Evolutionary conservation across 2,113 vertebrate genomes (phyloP).

Genomic region (Sialia sialis): DNA sequence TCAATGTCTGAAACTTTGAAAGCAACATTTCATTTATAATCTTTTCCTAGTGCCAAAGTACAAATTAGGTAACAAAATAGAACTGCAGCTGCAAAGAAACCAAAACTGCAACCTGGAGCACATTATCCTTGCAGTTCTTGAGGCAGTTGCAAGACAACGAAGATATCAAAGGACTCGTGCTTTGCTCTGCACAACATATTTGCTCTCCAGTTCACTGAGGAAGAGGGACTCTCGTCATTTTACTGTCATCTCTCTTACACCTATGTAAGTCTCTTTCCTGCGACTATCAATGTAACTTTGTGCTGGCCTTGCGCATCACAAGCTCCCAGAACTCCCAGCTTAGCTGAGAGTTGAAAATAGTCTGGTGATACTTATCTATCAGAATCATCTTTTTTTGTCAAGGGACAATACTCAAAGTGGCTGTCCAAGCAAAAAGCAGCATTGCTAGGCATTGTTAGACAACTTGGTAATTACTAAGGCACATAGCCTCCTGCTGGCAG

Average conservation of each 20-base stretch:
- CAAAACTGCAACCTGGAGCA: not conserved
- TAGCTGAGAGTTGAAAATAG: not conserved
- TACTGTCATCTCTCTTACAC: not conserved
- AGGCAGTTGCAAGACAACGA: not conserved
- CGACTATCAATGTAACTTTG: not conserved
- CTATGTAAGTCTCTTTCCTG: not conserved
- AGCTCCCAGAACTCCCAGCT: not conserved
- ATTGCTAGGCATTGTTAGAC: not conserved
- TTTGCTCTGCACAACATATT: not conserved
- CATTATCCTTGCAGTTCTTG: not conserved
- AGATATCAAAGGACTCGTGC: not conserved
- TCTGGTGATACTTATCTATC: not conserved
- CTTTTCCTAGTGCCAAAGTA: conserved; percentile 54
- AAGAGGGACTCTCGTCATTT: not conserved
- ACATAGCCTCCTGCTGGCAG: not conserved
- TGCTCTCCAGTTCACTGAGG: not conserved
- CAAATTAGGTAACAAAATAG: conserved; percentile 54
- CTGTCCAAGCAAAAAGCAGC: not conserved
- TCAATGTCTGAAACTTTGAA: conserved; percentile 63
- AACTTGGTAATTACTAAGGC: not conserved
- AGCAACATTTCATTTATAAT: conserved; percentile 73
- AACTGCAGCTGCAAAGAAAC: conserved; percentile 57
- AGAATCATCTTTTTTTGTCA: not conserved
- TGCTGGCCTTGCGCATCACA: not conserved
- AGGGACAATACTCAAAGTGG: not conserved